Evolutionary conservation across 2,113 vertebrate species (phyloP), one percentile per base, ranked within the genome.

Genomic region (Macrotis lagotis): DNA sequence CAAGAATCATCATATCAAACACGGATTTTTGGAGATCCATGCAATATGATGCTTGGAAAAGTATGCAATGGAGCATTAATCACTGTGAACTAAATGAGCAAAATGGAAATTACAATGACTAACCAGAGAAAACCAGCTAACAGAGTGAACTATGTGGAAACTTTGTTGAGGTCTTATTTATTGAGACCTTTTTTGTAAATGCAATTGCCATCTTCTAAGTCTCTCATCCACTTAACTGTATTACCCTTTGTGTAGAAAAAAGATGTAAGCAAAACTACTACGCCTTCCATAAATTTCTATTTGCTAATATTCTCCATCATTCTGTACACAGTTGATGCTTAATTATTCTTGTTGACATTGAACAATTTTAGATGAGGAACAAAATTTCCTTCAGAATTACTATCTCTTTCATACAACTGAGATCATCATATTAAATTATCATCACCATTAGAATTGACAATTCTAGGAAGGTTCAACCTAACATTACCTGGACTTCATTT

Each of bases 401-500:
- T 44, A n/a, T 83, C 37, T n/a, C 4, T 83, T 24, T 22, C 66
- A 83, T 83, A n/a, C 3, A 83, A 83, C 8, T 19, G 37, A 83
- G 66, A 83, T 19, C n/a, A 44, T 44, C n/a, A 6, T n/a, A 28
- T 91, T 96, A 51, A 96, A n/a, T 37, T 92, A 92, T 51, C 88
- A 83, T 48, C 12, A 48, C 0, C 22, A 8, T 55, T 8, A 66
- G 49, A 88, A 50, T 92, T 51, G 0, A 94, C 26, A 25, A 50
- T 74, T 0, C 44, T 44, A 47, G 47, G n/a, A 89, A 31, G 55
- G 44, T 26, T 89, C 91, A 94, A 31, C 49, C 25, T 83, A 22
- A 0, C 0, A 47, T 95, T 98, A 99, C 99, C 99, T 99, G 98
- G 95, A 98, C 98, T 94, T 99, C 99, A 11, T 98, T 99, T 90